These are phyloP conservation scores for Notarius lentiginosus DNA, from an alignment of 2,113 vertebrate species.

Conservation along the genomic window DNA sequence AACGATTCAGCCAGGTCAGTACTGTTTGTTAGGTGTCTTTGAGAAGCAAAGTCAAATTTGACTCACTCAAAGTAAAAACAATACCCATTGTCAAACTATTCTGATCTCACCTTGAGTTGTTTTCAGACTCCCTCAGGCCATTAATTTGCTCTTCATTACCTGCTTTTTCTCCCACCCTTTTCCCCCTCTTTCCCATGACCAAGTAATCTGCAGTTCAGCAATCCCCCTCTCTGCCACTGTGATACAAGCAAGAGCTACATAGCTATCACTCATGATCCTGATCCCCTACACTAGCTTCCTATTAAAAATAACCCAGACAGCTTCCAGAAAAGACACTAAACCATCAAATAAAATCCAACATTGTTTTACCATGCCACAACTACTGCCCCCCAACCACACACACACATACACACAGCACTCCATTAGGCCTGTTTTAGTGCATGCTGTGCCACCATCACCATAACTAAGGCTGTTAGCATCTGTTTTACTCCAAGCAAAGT, in stretches of 20 bases:
- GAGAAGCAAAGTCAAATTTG: slow-evolving; percentile 25
- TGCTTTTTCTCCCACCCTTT: neutral
- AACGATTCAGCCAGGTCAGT: neutral
- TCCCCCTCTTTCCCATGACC: slow-evolving; percentile 34
- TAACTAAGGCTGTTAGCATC: slow-evolving; percentile 65
- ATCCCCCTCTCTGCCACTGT: slow-evolving; percentile 18
- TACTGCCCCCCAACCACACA: slow-evolving; percentile 11
- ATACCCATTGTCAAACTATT: slow-evolving; percentile 44
- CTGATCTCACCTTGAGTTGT: slow-evolving; percentile 56
- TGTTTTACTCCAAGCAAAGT: slow-evolving; percentile 68
- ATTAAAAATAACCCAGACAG: slow-evolving; percentile 58
- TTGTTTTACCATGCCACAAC: slow-evolving; percentile 25
- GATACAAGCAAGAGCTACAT: slow-evolving; percentile 41
- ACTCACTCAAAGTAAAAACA: slow-evolving; percentile 48
- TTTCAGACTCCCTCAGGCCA: slow-evolving; percentile 34
- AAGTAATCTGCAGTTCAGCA: slow-evolving; percentile 38
- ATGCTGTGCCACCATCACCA: slow-evolving; percentile 51
- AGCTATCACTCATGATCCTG: slow-evolving; percentile 51
- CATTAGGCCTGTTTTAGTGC: slow-evolving; percentile 44
- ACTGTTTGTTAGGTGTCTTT: slow-evolving; percentile 10
- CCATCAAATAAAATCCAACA: slow-evolving; percentile 24
- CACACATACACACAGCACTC: slow-evolving; percentile 20
- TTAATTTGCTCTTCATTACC: slow-evolving; percentile 32
- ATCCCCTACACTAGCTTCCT: slow-evolving; percentile 37
- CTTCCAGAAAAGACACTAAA: slow-evolving; percentile 44